Base-by-base conservation (phyloP, 1,140 invertebrate genomes). In the Colletes latitarsis region DNA sequence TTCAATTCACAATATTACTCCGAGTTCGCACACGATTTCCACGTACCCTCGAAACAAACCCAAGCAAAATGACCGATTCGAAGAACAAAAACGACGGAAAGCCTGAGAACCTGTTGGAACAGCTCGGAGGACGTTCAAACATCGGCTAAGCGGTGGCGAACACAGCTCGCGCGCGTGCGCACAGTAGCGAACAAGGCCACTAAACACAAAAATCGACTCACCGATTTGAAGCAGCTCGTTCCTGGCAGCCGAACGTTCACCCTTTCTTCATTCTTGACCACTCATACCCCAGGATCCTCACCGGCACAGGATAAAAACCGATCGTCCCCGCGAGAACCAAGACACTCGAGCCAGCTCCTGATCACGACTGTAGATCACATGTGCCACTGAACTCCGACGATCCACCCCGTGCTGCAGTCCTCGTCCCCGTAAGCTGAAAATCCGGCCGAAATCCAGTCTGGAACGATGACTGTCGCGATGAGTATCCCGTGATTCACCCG, bases 141-240 rank as follows among this genome's bases (percentile, higher is more conserved):
- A 30, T 46, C 12, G 9, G 4, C 19, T 30, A 15, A 68, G 67
- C 49, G 67, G 8, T 6, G 21, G 60, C 60, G 17, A 60, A 60
- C 3, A 63, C 12, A 30, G 63, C 17, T 8, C 19, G 46, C 3
- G 43, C 66, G n/a, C 43, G 60, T 9, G 9, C 3, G 43, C 43
- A 43, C 43, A 9, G 43, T 43, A 9, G 43, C n/a, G 19, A 19
- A 46, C 14, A 30, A 68, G 19, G 19, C 46, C 19, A n/a, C 21
- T 3, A 17, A 17, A 21, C 12, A 30, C 12, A 66, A 77, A 63
- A 69, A 52, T 15, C 9, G 55, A 82, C 84, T 85, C 73, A 85
- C 84, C 83, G 80, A 85, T 82, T 85, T 73, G 64, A 71, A 77
- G 70, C 79, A 81, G 70, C 39, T 69, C 76, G 62, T 80, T 58